Evolutionary conservation across 2,797 vertebrate species (phyloP).

Genomic region (Fistularia tabacaria): DNA sequence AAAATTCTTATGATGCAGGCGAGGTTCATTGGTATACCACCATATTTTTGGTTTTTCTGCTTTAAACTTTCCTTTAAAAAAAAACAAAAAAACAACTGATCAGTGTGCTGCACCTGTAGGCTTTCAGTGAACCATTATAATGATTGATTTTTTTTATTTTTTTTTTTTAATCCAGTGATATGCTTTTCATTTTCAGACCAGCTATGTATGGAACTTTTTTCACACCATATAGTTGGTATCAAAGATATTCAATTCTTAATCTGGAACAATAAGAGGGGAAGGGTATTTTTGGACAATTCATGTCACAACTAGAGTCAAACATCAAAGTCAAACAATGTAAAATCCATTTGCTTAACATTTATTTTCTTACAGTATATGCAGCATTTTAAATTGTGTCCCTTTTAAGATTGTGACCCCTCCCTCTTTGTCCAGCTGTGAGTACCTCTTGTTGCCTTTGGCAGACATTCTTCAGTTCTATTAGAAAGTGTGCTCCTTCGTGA

Average conservation of each 20-base stretch:
- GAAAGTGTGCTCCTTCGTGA: conserved; percentile 29
- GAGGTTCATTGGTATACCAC: conserved; percentile 5
- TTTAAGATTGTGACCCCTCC: conserved; percentile 8
- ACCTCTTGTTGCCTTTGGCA: conserved; percentile 44
- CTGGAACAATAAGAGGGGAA: conserved; percentile 11
- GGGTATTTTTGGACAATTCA: background rate
- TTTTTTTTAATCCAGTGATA: conserved; percentile 37
- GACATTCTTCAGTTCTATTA: conserved; percentile 30
- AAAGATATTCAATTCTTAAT: conserved; percentile 18
- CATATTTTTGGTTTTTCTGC: conserved; percentile 17
- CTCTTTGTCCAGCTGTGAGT: conserved; percentile 24
- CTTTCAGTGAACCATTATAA: conserved; percentile 36
- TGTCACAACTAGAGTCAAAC: conserved; percentile 7
- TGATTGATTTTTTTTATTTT: conserved; percentile 30
- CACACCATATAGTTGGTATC: conserved; percentile 34
- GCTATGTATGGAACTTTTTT: conserved; percentile 21
- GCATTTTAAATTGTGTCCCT: conserved; percentile 4
- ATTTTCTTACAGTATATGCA: conserved; percentile 24
- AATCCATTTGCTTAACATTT: conserved; percentile 14
- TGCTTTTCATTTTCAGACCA: conserved; percentile 38
- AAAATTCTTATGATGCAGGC: conserved; percentile 9
- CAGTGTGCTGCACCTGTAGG: conserved; percentile 42
- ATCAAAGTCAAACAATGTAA: conserved; percentile 1
- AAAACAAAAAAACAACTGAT: conserved; percentile 11
- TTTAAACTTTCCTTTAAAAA: conserved; percentile 14